Evolutionary conservation across 2,113 vertebrate genomes (phyloP), one percentile per base, ranked within the genome.

Genomic region (Atherinomorus stipes): DNA sequence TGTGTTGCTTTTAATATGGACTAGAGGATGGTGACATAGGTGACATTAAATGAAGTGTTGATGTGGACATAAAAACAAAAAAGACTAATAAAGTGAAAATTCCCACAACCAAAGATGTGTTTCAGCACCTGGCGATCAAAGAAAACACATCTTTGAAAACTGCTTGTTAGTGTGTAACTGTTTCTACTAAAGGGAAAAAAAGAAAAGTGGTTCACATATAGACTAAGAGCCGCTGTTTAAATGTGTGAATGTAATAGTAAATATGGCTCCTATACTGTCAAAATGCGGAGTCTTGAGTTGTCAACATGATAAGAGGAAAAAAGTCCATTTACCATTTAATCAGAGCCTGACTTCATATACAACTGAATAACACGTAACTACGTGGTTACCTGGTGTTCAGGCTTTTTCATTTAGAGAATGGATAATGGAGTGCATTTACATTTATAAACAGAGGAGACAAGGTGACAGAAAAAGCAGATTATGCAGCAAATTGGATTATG

Each of bases 401-500:
- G 21, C 21, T 18, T 38, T 42, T 38, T 66, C 1, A 42, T 53
- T 42, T 26, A 25, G 2, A 42, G 21, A 42, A 40, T 26, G 37
- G 9, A 9, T 28, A 67, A 66, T 19, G 22, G 4, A 26, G 10
- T 28, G 9, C 23, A 63, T 45, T 21, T 28, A 28, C 23, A 47
- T 63, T 26, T 47, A 9, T 19, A 47, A 16, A 28, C 18, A 34
- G 9, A 7, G 28, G 44, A 22, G 28, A 37, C 18, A 51, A 51
- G 2, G 64, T 54, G 37, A 19, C 37, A 42, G 34, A 42, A n/a
- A 18, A 42, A 26, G 9, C 8, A 8, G 18, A 25, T 66, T 50
- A 40, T 23, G 18, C 9, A 52, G 15, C 16, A 45, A 67, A 67
- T 31, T 65, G 37, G 58, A 63, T 47, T 23, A 44, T 34, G 25